Base-by-base conservation (phyloP, 2,888 invertebrate species). In the Campopleginae sp. region DNA sequence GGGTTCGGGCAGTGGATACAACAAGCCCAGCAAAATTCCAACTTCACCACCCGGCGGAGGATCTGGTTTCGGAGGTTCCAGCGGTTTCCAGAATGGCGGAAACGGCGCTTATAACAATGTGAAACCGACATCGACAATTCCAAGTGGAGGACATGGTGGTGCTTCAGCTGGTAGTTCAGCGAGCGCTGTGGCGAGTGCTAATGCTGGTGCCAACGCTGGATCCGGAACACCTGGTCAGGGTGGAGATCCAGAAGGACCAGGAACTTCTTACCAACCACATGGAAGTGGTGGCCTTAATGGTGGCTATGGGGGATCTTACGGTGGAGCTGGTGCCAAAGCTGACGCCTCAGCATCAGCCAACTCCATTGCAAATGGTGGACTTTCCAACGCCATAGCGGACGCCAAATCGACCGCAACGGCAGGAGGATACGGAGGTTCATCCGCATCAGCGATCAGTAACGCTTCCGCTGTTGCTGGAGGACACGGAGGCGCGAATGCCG, bases 381-480 rank as follows among this genome's bases (percentile, higher is more conserved):
- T 58, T 0, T 87, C 89, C 0, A 87, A 84, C 17, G 91, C 90
- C 6, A 80, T 78, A 7, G 86, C 90, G 5, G 83, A 68, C 2
- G 89, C 89, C 1, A 87, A 82, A n/a, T 86, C 90, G 0, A 83
- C 42, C 7, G 87, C 90, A 0, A 76, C 72, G 2, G 80, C 72
- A n/a, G 86, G 61, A 44, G 87, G 89, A 3, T 58, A 77, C 71
- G 87, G 86, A 7, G 78, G 82, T 27, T 80, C 86, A 10, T 86
- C 84, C 0, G 88, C 90, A 1, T 81, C 23, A 8, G 89, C 88
- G 27, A 87, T 83, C 61, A 88, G 88, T 71, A 89, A 90, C 19
- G 88, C 90, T 12, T 86, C 86, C 0, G 90, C 89, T 0, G 75
- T n/a, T 19, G 71, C 82, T 10, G 33, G 23, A 8, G 91, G 91